These are phyloP conservation scores for Drosophila paulistorum DNA, from an alignment of 1,140 invertebrate genomes.

Conservation along the genomic window DNA sequence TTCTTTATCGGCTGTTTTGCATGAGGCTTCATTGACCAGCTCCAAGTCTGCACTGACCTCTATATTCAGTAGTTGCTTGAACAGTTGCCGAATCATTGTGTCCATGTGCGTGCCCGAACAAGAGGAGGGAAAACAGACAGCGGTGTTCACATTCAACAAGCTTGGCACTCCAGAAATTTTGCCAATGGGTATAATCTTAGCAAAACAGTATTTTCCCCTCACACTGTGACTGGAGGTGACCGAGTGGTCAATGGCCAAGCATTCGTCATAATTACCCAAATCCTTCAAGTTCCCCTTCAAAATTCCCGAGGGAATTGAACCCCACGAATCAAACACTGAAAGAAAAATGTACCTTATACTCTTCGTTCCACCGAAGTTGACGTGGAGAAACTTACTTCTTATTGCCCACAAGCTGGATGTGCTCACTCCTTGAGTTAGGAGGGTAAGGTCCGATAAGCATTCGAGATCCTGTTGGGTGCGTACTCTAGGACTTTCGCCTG, in stretches of 20 bases:
- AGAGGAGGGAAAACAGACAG: constrained; percentile 45
- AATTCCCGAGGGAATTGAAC: constrained; percentile 49
- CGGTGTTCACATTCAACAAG: constrained; percentile 19
- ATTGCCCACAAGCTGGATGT: constrained; percentile 25
- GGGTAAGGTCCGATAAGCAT: constrained; percentile 33
- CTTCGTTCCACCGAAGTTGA: neutral
- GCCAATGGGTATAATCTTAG: neutral
- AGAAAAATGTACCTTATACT: neutral
- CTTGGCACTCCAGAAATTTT: neutral
- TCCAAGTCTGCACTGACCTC: neutral
- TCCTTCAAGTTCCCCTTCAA: constrained; percentile 45
- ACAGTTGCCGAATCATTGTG: constrained; percentile 24
- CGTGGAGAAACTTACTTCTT: constrained; percentile 1
- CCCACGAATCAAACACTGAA: constrained; percentile 60
- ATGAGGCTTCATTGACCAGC: constrained; percentile 26
- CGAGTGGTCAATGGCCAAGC: constrained; percentile 35
- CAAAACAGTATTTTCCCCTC: constrained; percentile 47
- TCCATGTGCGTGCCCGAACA: constrained; percentile 44
- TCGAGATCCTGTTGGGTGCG: constrained; percentile 15
- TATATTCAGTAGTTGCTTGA: constrained; percentile 31
- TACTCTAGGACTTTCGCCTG: neutral
- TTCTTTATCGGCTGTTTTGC: constrained; percentile 34
- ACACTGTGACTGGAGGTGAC: constrained; percentile 20
- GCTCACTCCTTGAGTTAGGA: constrained; percentile 11
- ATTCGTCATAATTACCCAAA: constrained; percentile 58